These are phyloP conservation scores for Drosophila sucinea DNA, from an alignment of 1,140 invertebrate genomes.

Conservation along the genomic window DNA sequence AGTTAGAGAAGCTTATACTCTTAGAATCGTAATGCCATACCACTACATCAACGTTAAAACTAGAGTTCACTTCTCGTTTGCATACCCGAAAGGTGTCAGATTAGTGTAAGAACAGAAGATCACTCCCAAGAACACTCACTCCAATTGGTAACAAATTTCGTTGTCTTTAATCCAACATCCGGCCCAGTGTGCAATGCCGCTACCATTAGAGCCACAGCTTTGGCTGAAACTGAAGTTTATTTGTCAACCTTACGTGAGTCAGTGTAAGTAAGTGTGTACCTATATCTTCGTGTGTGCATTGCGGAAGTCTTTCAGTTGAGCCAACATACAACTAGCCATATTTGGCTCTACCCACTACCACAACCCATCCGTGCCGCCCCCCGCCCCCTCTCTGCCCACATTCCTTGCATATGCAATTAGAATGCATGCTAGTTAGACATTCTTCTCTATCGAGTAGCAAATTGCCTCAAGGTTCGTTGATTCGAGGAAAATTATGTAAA, in stretches of 20 bases:
- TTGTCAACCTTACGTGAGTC: constrained; percentile 60
- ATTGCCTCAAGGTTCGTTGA: constrained; percentile 34
- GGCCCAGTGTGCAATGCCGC: constrained; percentile 27
- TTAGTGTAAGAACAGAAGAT: no score
- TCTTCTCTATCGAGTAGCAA: constrained; percentile 50
- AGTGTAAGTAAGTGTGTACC: constrained; percentile 10
- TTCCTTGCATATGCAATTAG: constrained; percentile 62
- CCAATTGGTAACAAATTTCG: no score
- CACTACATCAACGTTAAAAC: no score
- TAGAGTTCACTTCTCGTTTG: no score
- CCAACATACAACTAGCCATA: constrained; percentile 54
- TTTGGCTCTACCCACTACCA: constrained; percentile 38
- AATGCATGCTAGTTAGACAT: constrained; percentile 70
- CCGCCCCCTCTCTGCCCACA: neutral
- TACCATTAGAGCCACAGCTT: constrained; percentile 44
- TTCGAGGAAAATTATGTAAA: constrained; percentile 20
- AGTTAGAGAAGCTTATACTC: constrained; percentile 40
- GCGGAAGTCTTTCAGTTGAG: constrained; percentile 64
- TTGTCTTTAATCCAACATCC: neutral
- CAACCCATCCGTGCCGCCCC: neutral
- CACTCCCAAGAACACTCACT: no score
- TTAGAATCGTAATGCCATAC: no score
- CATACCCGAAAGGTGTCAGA: no score
- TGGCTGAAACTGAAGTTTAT: constrained; percentile 45
- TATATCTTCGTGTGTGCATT: constrained; percentile 30